Evolutionary conservation across 2,113 vertebrate genomes (phyloP).

Genomic region (Triplophysa siluroides): DNA sequence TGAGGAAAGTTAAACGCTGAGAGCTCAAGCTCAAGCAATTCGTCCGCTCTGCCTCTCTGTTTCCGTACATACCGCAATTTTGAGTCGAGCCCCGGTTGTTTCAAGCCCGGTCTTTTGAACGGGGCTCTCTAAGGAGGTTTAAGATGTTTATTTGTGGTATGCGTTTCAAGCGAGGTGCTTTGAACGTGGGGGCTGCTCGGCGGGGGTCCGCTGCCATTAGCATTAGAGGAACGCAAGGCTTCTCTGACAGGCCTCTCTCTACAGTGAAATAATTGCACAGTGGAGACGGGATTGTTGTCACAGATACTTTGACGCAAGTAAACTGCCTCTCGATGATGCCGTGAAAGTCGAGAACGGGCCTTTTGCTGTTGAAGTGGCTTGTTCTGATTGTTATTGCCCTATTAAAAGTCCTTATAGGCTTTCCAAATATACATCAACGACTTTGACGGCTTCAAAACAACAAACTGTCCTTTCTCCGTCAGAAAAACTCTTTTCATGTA

Average conservation of each 20-base stretch:
- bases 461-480: conserved; percentile 7
- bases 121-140: conserved; percentile 12
- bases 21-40: neutral
- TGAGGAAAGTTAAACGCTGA: conserved; percentile 36
- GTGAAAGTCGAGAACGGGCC: conserved; percentile 25
- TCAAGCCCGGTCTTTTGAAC: conserved; percentile 8
- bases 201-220: conserved; percentile 34
- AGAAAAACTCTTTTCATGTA: neutral
- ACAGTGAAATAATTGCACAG: conserved; percentile 30
- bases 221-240: conserved; percentile 15
- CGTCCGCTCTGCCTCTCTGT: conserved; percentile 6
- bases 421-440: conserved; percentile 12
- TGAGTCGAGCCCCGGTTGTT: neutral
- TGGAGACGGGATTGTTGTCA: conserved; percentile 42
- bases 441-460: conserved; percentile 30
- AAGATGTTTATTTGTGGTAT: conserved; percentile 38
- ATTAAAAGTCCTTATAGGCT: conserved; percentile 28
- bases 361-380: conserved; percentile 15
- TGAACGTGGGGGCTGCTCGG: conserved; percentile 29
- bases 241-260: conserved; percentile 32
- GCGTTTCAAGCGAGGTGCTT: conserved; percentile 29
- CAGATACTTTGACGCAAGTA: conserved; percentile 29
- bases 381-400: conserved; percentile 29
- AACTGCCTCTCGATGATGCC: conserved; percentile 5
- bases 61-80: neutral